Base-by-base conservation (phyloP, 2,113 vertebrate species). In the Natator depressus region DNA sequence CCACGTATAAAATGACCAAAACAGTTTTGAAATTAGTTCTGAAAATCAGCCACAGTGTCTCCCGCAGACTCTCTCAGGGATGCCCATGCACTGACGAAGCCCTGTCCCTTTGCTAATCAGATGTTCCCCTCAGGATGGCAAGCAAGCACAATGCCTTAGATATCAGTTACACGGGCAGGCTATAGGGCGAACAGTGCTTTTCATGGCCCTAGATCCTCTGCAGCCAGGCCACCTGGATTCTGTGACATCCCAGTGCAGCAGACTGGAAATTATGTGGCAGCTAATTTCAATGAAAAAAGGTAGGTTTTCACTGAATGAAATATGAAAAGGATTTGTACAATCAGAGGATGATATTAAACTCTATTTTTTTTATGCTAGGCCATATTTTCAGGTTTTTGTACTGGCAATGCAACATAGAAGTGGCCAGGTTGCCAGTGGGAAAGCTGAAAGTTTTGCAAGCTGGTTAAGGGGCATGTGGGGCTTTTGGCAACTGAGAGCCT, bases 211-310 rank as follows among this genome's bases (percentile, higher is more conserved):
- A 24, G 24, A 8, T 1, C 47, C 57, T 93, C 47, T 89, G 46
- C 47, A 89, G 51, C 27, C 76, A 59, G 57, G n/a, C 76, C 76
- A 90, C 59, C 35, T 91, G 82, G 88, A 93, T 89, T 94, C 87
- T 19, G 57, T 16, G 14, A 9, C 42, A 93, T 27, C 65, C 27
- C 49, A 3, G 53, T 78, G 25, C 2, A 1, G 31, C 5, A 90
- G 85, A 20, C 75, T 94, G 80, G 79, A 94, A 84, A 93, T 29
- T 89, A 31, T 25, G 8, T 82, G 75, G 25, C 54, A 81, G 50
- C 55, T 1, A 83, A 75, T 87, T 91, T 91, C 53, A 87, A 51
- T 2, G 25, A 12, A 82, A 29, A 92, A 89, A 87, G 42, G 3
- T 19, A 85, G 49, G 82, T 22, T 85, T 93, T 78, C 50, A 75